Evolutionary conservation across 2,797 vertebrate species (phyloP).

Genomic region (Diglossa cyanea): DNA sequence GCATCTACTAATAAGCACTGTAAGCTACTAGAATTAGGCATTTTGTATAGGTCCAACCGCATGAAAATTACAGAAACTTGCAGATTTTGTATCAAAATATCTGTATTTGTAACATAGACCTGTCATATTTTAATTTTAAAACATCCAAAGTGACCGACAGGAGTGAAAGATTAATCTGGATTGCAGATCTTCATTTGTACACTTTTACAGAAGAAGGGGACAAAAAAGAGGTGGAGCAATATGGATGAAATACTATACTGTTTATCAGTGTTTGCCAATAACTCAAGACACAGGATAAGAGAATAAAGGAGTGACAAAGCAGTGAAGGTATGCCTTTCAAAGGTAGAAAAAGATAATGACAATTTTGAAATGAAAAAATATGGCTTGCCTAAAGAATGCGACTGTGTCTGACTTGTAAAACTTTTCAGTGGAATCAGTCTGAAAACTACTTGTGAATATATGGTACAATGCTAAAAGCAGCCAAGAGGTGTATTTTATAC

Average conservation of each 20-base stretch:
- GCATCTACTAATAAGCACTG: accelerated
- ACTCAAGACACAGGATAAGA: not conserved
- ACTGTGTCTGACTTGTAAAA: not conserved
- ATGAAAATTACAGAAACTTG: not conserved
- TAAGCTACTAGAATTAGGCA: not conserved
- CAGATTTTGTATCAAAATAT: not conserved
- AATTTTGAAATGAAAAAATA: not conserved
- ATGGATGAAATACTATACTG: not conserved
- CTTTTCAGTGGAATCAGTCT: not conserved
- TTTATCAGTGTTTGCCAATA: not conserved
- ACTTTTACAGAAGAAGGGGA: not conserved
- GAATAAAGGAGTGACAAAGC: not conserved
- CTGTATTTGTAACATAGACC: not conserved
- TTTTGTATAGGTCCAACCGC: not conserved
- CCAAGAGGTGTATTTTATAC: not conserved
- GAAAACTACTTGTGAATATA: not conserved
- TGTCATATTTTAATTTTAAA: not conserved
- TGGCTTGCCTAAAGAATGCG: not conserved
- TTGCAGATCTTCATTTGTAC: not conserved
- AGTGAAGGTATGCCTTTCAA: not conserved
- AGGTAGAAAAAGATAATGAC: not conserved
- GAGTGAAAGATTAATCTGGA: not conserved
- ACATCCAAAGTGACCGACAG: not conserved
- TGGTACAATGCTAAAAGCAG: not conserved
- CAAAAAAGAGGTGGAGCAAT: not conserved